Conservation (phyloP, 2,113 vertebrate species). For the Morone chrysops region DNA sequence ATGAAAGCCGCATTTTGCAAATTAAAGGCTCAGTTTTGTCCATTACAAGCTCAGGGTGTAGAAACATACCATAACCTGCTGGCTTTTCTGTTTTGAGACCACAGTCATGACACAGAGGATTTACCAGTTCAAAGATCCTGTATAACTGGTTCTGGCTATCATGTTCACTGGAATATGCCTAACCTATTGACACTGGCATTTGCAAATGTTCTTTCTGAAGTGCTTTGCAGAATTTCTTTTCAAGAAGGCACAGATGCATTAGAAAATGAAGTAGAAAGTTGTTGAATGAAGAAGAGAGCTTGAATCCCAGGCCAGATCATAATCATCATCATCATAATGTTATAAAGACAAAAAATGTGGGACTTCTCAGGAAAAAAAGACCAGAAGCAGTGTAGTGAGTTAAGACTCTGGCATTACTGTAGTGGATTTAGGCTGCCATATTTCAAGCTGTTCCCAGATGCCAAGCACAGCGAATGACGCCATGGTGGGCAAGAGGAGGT, state of each 20-base stretch:
- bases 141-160: conserved; percentile 6
- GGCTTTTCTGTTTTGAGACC: not conserved
- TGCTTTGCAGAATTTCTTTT: not conserved
- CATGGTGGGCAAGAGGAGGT: conserved; percentile 40
- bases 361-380: not conserved
- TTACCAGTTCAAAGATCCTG: conserved; percentile 10
- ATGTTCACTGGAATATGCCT: not conserved
- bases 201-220: not conserved
- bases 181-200: not conserved
- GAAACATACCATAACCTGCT: not conserved
- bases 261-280: not conserved
- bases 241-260: not conserved
- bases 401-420: conserved; percentile 10
- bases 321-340: too few relatives aligned
- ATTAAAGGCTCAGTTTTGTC: conserved; percentile 52
- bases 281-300: not conserved
- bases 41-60: conserved; percentile 33
- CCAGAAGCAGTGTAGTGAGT: conserved; percentile 9
- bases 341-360: not conserved
- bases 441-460: conserved; percentile 25
- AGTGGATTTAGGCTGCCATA: conserved; percentile 12
- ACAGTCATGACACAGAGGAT: conserved; percentile 32
- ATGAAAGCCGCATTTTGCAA: conserved; percentile 4
- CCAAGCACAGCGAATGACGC: conserved; percentile 47
- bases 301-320: not conserved